Percentiles rank a stretch among this genome's conserved stretches.
Conservation (phyloP, 2,888 invertebrate genomes). For the Rhabditophanes sp. region DNA sequence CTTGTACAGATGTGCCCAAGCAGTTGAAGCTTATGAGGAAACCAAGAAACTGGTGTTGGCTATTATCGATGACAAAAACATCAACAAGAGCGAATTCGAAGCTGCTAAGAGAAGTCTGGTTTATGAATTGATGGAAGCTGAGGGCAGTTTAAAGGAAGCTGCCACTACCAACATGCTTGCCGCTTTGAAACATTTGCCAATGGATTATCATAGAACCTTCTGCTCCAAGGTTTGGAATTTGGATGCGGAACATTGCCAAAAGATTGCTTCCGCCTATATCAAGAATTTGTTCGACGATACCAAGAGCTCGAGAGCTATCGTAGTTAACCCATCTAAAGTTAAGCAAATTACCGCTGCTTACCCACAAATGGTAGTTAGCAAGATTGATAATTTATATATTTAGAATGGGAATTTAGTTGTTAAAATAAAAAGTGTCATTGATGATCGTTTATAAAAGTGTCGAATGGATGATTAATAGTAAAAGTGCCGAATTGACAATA, state of each 20-base stretch:
- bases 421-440: too few species aligned
- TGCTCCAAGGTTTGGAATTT: slow-evolving; percentile 26
- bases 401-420: too few species aligned
- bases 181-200: slow-evolving; percentile 57
- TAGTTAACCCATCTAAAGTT: slow-evolving; percentile 24
- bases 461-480: too few species aligned
- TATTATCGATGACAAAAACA: slow-evolving; percentile 49
- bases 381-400: too few species aligned
- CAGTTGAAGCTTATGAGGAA: slow-evolving; percentile 63
- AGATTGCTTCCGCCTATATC: slow-evolving; percentile 20
- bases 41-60: slow-evolving; percentile 55
- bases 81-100: slow-evolving; percentile 62
- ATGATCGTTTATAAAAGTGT: too few species aligned
- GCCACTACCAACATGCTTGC: slow-evolving; percentile 59
- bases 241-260: slow-evolving; percentile 19
- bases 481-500: too few species aligned
- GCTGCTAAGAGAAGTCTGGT: slow-evolving; percentile 72
- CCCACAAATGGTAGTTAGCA: too few species aligned
- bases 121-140: slow-evolving; percentile 66
- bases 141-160: slow-evolving; percentile 62
- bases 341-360: too few species aligned
- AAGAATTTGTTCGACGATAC: slow-evolving; percentile 21
- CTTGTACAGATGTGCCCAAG: slow-evolving; percentile 62
- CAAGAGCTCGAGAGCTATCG: slow-evolving; percentile 18
- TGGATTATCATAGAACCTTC: slow-evolving; percentile 17